Conservation (phyloP, 2,113 vertebrate species). For the Lycaon pictus region DNA sequence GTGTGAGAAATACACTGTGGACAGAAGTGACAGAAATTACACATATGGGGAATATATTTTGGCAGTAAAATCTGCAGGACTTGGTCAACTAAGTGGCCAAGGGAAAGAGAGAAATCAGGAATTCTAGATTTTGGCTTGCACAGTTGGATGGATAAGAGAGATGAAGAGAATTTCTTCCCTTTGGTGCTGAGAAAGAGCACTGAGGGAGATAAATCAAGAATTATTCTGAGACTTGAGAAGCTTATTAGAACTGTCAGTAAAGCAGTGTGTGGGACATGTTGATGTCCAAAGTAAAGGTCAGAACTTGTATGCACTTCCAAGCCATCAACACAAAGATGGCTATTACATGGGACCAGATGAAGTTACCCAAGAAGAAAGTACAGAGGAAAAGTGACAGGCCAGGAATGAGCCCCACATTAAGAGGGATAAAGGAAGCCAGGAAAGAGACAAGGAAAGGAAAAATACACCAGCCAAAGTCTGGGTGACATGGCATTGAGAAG, state of each 20-base stretch:
- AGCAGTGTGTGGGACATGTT: not conserved
- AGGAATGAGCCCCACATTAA: not conserved
- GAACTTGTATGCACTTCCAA: not conserved
- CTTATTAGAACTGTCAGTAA: not conserved
- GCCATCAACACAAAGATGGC: not conserved
- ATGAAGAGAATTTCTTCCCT: not conserved
- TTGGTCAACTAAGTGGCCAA: not conserved
- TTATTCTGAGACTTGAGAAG: not conserved
- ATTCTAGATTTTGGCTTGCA: not conserved
- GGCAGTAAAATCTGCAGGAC: not conserved
- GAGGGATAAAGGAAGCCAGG: not conserved
- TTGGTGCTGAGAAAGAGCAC: not conserved
- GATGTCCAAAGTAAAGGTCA: not conserved
- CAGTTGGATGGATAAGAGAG: not conserved
- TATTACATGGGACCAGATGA: not conserved
- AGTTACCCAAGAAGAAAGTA: not conserved
- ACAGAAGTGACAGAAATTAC: not conserved
- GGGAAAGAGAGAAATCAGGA: not conserved
- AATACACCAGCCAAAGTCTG: not conserved
- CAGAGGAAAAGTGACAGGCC: not conserved
- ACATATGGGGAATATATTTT: not conserved
- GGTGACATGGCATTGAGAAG: not conserved
- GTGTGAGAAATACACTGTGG: not conserved
- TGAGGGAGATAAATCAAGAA: not conserved
- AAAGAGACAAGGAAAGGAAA: not conserved